Evolutionary conservation across 2,113 vertebrate genomes (phyloP), one percentile per base, ranked within the genome.

Genomic region (Procavia capensis): DNA sequence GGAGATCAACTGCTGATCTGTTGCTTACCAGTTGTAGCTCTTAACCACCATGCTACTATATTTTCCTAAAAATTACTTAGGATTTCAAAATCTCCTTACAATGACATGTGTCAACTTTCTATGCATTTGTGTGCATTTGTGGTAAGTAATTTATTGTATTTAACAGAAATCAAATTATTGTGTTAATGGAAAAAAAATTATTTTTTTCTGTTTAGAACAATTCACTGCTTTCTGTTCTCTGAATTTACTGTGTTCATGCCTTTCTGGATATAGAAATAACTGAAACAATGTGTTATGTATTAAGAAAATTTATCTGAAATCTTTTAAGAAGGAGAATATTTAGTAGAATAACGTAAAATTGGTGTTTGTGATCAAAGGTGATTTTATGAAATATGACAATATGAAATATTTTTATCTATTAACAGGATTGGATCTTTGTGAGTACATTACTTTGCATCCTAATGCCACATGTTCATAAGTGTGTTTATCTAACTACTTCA

Each of bases 111-210:
- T 1, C 45, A 66, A 19, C 14, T 3, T 84, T 79, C 47, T 50
- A 8, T 79, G 63, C 82, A 10, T 41, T 92, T 86, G 19, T 59
- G 19, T 70, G 29, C 17, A 16, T 54, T 3, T 27, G 5, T 39
- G 39, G 36, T 8, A 92, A 81, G 13, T 81, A 34, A 63, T 89
- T 39, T 72, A 8, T 74, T 94, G 76, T 91, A 9, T 63, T 85
- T 54, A 29, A 72, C 9, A 79, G 64, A 88, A 85, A 89, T 64
- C 0, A 31, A 50, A 9, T 57, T 47, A 29, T 43, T 64, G 0
- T 36, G 85, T 85, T 41, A 47, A 29, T n/a, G 25, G 41, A 72
- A 91, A 81, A 34, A 36, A 22, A 9, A n/a, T n/a, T 31, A 14
- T 14, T 63, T 29, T 57, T 88, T 83, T 61, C 7, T 63, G 7